Evolutionary conservation across 2,797 vertebrate species (phyloP).

Genomic region (Scomberomorus guttatus): DNA sequence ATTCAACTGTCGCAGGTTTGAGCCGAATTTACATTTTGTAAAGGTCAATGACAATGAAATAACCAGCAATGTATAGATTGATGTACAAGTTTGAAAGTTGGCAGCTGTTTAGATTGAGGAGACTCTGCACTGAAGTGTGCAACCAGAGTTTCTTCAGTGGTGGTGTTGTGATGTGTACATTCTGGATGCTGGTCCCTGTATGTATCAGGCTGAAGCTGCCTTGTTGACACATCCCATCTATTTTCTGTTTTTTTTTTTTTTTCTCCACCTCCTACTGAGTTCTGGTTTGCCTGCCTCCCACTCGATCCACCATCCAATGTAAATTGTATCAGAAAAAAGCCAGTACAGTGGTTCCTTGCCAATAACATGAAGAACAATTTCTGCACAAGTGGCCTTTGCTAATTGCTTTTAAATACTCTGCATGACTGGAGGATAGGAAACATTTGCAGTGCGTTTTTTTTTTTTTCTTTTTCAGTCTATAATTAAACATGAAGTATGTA

Average conservation of each 20-base stretch:
- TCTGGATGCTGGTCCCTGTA: conserved; percentile 36
- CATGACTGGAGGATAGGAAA: conserved; percentile 45
- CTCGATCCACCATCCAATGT: conserved; percentile 60
- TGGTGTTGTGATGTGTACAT: conserved; percentile 9
- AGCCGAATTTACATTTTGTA: background rate
- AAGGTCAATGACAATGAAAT: background rate
- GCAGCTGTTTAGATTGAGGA: background rate
- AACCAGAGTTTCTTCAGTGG: background rate
- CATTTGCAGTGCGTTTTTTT: conserved; percentile 1
- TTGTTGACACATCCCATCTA: conserved; percentile 44
- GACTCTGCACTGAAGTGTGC: background rate
- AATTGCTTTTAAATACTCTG: conserved; percentile 57
- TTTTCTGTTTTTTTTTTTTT: conserved; percentile 48
- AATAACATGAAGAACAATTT: conserved; percentile 41
- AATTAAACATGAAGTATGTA: conserved; percentile 61
- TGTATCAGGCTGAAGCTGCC: conserved; percentile 39
- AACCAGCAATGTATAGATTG: background rate
- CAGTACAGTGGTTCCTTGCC: conserved; percentile 33
- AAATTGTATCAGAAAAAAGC: conserved; percentile 52
- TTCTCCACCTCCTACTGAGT: conserved; percentile 62
- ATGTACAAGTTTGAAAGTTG: background rate
- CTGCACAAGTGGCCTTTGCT: conserved; percentile 37
- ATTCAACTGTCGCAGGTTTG: conserved; percentile 34
- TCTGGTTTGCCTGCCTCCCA: conserved; percentile 67
- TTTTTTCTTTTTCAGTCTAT: conserved; percentile 18